Conservation (phyloP, 2,888 invertebrate species). For the Dryomyza anilis region DNA sequence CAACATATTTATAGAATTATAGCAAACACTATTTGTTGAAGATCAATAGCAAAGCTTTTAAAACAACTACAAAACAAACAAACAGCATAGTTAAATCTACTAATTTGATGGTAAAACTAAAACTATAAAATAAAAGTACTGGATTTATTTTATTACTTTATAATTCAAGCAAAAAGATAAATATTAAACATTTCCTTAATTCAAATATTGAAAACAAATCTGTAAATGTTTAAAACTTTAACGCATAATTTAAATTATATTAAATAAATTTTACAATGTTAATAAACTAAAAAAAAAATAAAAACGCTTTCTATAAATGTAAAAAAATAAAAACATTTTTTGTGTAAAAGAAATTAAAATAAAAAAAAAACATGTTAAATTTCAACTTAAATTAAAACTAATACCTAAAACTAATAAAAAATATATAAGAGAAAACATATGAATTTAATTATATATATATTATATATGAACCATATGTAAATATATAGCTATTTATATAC, state of each 20-base stretch:
- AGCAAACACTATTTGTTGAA: too few relatives aligned
- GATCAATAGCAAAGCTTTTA: too few relatives aligned
- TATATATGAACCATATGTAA: neutral
- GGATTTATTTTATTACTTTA: too few relatives aligned
- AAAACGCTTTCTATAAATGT: constrained; percentile 6
- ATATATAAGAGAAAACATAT: constrained; percentile 8
- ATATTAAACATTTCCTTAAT: too few relatives aligned
- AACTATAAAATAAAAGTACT: too few relatives aligned
- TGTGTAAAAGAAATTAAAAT: neutral
- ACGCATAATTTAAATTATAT: neutral
- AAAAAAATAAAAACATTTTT: neutral
- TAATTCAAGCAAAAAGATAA: too few relatives aligned
- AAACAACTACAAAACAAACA: too few relatives aligned
- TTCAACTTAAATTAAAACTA: neutral
- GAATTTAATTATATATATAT: constrained; percentile 14
- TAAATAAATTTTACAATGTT: constrained; percentile 7
- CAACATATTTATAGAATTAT: too few relatives aligned
- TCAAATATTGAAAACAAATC: neutral
- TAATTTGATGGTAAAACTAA: too few relatives aligned
- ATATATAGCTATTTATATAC: constrained; percentile 16
- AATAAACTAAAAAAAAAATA: neutral
- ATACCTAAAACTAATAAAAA: neutral
- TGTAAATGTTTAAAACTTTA: constrained; percentile 20
- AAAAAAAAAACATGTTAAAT: constrained; percentile 1
- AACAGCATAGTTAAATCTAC: too few relatives aligned